Evolutionary conservation across 2,888 invertebrate genomes (phyloP), one percentile per base, ranked within the genome.

Genomic region (Perithous albicinctus): DNA sequence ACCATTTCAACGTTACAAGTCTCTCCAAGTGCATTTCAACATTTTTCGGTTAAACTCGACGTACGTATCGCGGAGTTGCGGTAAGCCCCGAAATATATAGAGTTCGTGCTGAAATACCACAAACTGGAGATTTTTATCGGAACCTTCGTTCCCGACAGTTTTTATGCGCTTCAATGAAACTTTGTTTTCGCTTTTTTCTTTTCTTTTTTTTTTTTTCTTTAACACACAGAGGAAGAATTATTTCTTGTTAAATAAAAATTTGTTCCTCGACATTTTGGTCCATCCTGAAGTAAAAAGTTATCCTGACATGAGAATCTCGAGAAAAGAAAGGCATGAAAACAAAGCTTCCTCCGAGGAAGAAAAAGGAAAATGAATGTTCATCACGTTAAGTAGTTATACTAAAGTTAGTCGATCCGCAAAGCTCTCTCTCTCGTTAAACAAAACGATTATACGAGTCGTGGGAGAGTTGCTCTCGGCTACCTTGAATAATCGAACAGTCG

Each of bases 401-500:
- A 23, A 48, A 51, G 20, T 51, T 67, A 8, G 51, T 38, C 1
- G 5, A 15, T 10, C 20, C 41, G 43, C 29, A 2, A 59, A 32
- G 0, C 12, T 32, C 35, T 35, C 35, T n/a, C n/a, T n/a, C n/a
- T n/a, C 18, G 2, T 64, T 74, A 29, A 26, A 32, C 32, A 18
- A n/a, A n/a, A 23, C 29, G 12, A 64, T 78, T 29, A 43, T 35
- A 70, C 35, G n/a, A 5, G n/a, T 3, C 29, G 29, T 6, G 5
- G 18, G n/a, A n/a, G n/a, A n/a, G n/a, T n/a, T 61, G 26, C 23
- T 10, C n/a, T 46, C 38, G 61, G 10, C 26, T n/a, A 32, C 32
- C 54, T 51, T 35, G 32, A 64, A 54, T 56, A 38, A 66, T 78
- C 64, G 38, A 72, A 20, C 26, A 26, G 48, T 73, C 72, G 23